A percentile compares a stretch with the other conserved stretches of the same genome.
Conservation (phyloP, 2,888 invertebrate genomes). For the Erebia aethiops region DNA sequence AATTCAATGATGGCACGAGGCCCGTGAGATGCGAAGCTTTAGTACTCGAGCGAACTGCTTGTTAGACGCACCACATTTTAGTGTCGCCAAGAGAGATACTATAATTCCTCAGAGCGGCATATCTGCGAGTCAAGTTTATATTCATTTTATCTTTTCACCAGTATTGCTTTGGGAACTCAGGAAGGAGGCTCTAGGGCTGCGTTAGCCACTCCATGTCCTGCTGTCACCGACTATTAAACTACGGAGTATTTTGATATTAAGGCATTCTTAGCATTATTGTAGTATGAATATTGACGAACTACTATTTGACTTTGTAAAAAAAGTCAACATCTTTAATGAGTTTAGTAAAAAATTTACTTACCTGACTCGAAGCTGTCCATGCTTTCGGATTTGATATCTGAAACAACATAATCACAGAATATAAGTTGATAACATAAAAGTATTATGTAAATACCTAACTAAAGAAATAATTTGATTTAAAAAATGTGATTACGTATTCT, state of each 20-base stretch:
- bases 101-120: constrained; percentile 79
- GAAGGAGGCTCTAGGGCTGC: constrained; percentile 79
- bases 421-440: too few relatives aligned
- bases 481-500: too few relatives aligned
- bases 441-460: too few relatives aligned
- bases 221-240: constrained; percentile 70
- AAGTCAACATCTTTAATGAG: too few relatives aligned
- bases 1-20: constrained; percentile 17
- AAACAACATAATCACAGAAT: constrained; percentile 49
- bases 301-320: too few relatives aligned
- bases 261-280: constrained; percentile 11
- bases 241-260: constrained; percentile 75
- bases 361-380: constrained; percentile 80
- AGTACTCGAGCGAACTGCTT: constrained; percentile 63
- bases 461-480: too few relatives aligned
- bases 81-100: constrained; percentile 77
- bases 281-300: too few relatives aligned
- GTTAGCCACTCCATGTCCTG: constrained; percentile 68
- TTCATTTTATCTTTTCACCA: constrained; percentile 82
- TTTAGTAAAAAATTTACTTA: constrained; percentile 43
- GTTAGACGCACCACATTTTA: constrained; percentile 52
- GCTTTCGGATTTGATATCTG: constrained; percentile 79
- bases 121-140: constrained; percentile 81
- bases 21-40: constrained; percentile 16
- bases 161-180: constrained; percentile 77